Percentiles rank a stretch among this genome's conserved stretches.
Conservation (phyloP, 2,888 invertebrate species). For the Epinotia ramella region DNA sequence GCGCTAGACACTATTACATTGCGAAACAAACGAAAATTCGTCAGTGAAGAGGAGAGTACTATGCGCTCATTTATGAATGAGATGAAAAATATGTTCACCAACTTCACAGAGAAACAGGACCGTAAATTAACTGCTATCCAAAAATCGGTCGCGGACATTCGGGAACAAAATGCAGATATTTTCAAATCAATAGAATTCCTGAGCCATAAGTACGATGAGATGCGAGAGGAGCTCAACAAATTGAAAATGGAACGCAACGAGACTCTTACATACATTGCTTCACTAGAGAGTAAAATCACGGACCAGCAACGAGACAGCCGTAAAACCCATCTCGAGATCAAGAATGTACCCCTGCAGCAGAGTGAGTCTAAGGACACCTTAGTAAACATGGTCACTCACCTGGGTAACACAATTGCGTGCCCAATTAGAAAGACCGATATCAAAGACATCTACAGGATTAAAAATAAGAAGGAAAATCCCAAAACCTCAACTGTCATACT, state of each 20-base stretch:
- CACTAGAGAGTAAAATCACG: neutral
- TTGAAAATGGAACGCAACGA: conserved; percentile 13
- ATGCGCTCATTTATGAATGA: conserved; percentile 27
- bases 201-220: conserved; percentile 25
- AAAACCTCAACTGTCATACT: neutral
- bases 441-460: neutral
- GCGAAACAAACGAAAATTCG: conserved; percentile 25
- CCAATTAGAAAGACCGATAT: neutral
- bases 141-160: conserved; percentile 2
- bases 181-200: conserved; percentile 15
- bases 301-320: neutral
- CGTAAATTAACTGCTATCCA: conserved; percentile 16
- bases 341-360: too few relatives aligned
- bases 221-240: conserved; percentile 17
- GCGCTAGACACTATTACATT: conserved; percentile 11
- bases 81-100: conserved; percentile 16
- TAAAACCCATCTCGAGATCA: neutral
- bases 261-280: neutral
- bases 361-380: neutral
- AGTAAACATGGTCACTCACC: neutral
- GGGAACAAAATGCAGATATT: conserved; percentile 15
- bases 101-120: conserved; percentile 1
- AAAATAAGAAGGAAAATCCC: neutral
- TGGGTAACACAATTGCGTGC: neutral
- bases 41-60: conserved; percentile 10